Evolutionary conservation across 2,888 invertebrate species (phyloP).

Genomic region (Agriopis marginaria): DNA sequence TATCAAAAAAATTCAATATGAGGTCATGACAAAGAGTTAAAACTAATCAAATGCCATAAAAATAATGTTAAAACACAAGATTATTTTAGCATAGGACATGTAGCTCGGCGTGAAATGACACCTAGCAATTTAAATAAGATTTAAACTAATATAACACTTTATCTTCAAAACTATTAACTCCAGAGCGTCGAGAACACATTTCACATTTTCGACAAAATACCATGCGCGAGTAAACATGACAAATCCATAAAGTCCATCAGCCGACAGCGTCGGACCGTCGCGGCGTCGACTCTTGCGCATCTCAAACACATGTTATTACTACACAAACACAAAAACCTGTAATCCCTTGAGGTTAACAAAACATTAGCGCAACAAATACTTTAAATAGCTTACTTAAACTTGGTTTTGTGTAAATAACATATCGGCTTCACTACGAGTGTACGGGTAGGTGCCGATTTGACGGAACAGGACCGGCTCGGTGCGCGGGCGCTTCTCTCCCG

Average conservation of each 20-base stretch:
- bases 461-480: constrained; percentile 65
- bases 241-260: constrained; percentile 41
- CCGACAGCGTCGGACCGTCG: constrained; percentile 43
- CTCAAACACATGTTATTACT: constrained; percentile 77
- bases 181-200: constrained; percentile 37
- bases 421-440: constrained; percentile 67
- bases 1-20: too few species aligned
- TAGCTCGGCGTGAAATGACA: too few species aligned
- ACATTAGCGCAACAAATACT: constrained; percentile 80
- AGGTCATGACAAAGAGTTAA: too few species aligned
- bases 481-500: neutral
- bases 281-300: constrained; percentile 43
- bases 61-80: too few species aligned
- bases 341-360: constrained; percentile 83
- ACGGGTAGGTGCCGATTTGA: constrained; percentile 68
- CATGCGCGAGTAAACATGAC: constrained; percentile 31
- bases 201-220: constrained; percentile 40
- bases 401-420: constrained; percentile 64
- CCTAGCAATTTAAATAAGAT: neutral
- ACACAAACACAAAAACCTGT: constrained; percentile 80
- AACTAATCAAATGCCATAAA: too few species aligned
- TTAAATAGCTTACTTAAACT: constrained; percentile 54
- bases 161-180: constrained; percentile 3
- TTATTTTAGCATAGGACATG: too few species aligned
- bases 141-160: constrained; percentile 11